Evolutionary conservation across 2,797 vertebrate genomes (phyloP).

Genomic region (Cottoperca gobio): DNA sequence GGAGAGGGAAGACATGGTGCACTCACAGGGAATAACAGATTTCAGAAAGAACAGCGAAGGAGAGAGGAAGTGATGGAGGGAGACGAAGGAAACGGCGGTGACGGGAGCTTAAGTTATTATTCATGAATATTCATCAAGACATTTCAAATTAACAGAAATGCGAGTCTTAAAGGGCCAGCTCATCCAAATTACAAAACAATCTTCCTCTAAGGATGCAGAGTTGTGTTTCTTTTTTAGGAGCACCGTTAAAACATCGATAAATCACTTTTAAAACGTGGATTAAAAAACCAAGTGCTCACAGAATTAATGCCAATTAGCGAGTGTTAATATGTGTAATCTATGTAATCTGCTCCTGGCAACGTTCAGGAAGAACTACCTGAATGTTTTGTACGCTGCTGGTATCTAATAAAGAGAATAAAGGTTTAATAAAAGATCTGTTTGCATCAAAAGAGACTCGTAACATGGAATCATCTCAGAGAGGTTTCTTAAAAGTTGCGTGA

Average conservation of each 20-base stretch:
- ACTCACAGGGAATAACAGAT: not conserved
- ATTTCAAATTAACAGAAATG: not conserved
- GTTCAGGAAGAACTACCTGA: not conserved
- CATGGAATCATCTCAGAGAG: too few relatives aligned
- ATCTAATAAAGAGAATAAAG: not conserved
- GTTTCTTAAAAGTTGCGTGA: too few relatives aligned
- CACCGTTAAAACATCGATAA: not conserved
- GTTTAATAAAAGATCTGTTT: too few relatives aligned
- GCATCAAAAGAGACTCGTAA: too few relatives aligned
- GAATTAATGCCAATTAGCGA: not conserved
- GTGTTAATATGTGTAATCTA: not conserved
- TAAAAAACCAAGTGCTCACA: too few relatives aligned
- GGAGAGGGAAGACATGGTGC: not conserved
- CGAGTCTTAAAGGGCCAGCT: not conserved
- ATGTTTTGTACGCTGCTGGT: accelerated
- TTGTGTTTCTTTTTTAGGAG: not conserved
- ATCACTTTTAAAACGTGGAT: not conserved
- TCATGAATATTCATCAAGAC: not conserved
- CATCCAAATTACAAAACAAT: not conserved
- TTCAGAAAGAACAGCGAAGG: too few relatives aligned
- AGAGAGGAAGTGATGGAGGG: not conserved
- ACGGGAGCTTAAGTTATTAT: not conserved
- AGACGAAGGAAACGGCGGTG: not conserved
- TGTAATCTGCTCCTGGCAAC: not conserved
- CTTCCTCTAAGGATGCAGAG: not conserved